Evolutionary conservation across 2,888 invertebrate species (phyloP).

Genomic region (Galerucella calmariensis): DNA sequence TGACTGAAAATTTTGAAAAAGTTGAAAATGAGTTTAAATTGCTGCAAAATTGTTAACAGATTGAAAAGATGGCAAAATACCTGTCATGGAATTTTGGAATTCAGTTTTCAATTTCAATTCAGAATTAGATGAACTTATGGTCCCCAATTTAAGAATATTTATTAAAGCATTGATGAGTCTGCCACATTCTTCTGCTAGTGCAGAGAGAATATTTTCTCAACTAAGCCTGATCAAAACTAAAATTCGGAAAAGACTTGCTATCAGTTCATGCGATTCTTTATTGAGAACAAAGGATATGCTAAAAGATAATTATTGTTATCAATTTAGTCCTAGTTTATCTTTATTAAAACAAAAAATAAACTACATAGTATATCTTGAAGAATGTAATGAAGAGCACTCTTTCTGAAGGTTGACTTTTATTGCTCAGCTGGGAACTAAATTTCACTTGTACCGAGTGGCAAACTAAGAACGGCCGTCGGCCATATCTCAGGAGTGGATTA

Average conservation of each 20-base stretch:
- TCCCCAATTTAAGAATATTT: conserved; percentile 12
- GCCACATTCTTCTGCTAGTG: conserved; percentile 20
- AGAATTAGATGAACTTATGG: conserved; percentile 2
- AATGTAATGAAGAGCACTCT: too few species aligned
- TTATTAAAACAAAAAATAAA: too few species aligned
- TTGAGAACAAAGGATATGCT: background rate
- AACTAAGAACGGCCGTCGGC: too few species aligned
- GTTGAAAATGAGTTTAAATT: too few species aligned
- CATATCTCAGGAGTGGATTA: too few species aligned
- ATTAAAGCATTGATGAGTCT: conserved; percentile 1
- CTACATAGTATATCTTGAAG: too few species aligned
- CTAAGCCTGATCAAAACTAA: conserved; percentile 12
- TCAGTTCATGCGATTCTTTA: background rate
- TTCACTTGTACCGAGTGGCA: too few species aligned
- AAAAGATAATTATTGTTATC: background rate
- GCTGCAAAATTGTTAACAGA: too few species aligned
- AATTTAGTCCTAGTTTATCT: background rate
- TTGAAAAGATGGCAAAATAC: too few species aligned
- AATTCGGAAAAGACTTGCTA: conserved; percentile 1
- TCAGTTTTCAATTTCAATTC: background rate
- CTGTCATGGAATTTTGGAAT: background rate
- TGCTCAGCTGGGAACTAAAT: too few species aligned
- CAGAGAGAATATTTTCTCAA: conserved; percentile 8
- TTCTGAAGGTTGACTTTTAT: too few species aligned
- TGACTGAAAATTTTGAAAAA: too few species aligned